Evolutionary conservation across 2,888 invertebrate species (phyloP), one percentile per base, ranked within the genome.

Genomic region (Cylloceria caligata): DNA sequence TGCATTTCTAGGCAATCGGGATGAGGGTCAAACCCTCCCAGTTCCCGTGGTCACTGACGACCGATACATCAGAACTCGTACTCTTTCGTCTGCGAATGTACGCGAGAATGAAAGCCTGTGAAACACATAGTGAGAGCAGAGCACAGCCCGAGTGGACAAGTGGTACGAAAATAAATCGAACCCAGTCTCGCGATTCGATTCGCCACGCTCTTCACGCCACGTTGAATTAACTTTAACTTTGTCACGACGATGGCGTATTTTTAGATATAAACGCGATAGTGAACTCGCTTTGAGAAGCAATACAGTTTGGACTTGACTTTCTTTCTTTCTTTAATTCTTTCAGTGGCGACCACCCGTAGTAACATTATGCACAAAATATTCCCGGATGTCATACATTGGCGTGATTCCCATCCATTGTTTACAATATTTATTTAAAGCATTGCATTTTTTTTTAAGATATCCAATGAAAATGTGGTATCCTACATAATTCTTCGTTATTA

Each of bases 161-260:
- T 34, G 72, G 45, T 47, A 79, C 81, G 39, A 74, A 82, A 82
- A 82, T 82, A 82, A 82, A 75, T 79, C 69, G 79, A 52, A 74
- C 49, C 45, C 68, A 57, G 67, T 69, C 78, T 55, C 78, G 77
- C 69, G 69, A 65, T 64, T 80, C 79, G 57, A 82, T 82, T 74
- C 74, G 74, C 81, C 60, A 75, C 71, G 74, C 74, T 79, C 79
- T 52, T 79, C 79, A 71, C 74, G 68, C 57, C 39, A 34, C 79
- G 74, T 71, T 64, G 79, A 79, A 82, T 82, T 82, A 82, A 82
- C 67, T 76, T 74, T 78, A 74, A 81, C 84, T 84, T 83, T 75
- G 84, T 84, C 84, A 84, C 83, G 83, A 78, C 75, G 78, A 80
- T 82, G 69, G 27, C 65, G 55, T 84, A 84, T 84, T 80, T 84